Evolutionary conservation across 2,888 invertebrate genomes (phyloP).

Genomic region (Parascotia fuliginaria): DNA sequence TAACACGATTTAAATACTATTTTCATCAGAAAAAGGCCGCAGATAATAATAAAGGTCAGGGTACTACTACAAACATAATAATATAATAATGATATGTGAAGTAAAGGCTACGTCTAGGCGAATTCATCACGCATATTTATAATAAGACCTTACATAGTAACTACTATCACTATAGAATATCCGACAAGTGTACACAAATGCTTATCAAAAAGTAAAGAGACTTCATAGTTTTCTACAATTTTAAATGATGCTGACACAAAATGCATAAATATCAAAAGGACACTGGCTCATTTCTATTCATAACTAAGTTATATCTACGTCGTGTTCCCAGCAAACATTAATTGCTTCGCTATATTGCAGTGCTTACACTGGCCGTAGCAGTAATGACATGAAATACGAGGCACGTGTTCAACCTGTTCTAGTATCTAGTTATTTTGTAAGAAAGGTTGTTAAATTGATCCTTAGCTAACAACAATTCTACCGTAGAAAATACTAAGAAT

Average conservation of each 20-base stretch:
- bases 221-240: too few species aligned
- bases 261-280: background rate
- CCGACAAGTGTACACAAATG: too few species aligned
- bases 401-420: conserved; percentile 12
- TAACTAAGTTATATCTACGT: background rate
- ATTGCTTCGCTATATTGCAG: conserved; percentile 21
- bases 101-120: too few species aligned
- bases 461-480: conserved; percentile 38
- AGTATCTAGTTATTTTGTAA: conserved; percentile 13
- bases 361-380: background rate
- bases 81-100: too few species aligned
- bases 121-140: too few species aligned
- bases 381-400: background rate
- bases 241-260: background rate
- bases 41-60: too few species aligned
- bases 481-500: conserved; percentile 46
- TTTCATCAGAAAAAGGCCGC: too few species aligned
- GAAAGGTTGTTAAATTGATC: conserved; percentile 35
- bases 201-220: too few species aligned
- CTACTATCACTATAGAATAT: too few species aligned
- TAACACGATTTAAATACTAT: too few species aligned
- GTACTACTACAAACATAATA: too few species aligned
- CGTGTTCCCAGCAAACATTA: conserved; percentile 16
- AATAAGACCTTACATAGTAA: too few species aligned
- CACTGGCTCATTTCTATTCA: background rate